Evolutionary conservation across 2,113 vertebrate species (phyloP).

Genomic region (Muscicapa adusta): DNA sequence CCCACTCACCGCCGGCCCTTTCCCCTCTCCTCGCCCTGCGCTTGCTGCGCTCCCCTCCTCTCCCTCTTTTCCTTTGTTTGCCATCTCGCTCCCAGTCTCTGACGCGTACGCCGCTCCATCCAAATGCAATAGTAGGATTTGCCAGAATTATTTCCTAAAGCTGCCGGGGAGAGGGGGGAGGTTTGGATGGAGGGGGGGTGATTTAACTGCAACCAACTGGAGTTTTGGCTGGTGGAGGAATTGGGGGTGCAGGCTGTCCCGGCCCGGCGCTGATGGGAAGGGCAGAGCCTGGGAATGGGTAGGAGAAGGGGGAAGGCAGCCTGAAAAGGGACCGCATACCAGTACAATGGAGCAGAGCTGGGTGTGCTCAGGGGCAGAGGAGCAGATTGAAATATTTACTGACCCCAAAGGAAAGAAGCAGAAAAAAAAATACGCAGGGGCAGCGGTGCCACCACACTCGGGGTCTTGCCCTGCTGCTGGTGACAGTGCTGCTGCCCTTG

Average conservation of each 20-base stretch:
- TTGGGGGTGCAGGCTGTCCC: slow-evolving; percentile 42
- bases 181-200: neutral
- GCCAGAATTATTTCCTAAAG: slow-evolving; percentile 71
- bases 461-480: neutral
- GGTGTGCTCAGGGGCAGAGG: neutral
- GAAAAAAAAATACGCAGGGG: neutral
- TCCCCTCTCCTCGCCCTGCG: slow-evolving; percentile 17
- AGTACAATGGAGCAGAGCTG: slow-evolving; percentile 40
- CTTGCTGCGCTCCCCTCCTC: slow-evolving; percentile 7
- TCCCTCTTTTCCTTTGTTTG: slow-evolving; percentile 67
- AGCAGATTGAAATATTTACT: slow-evolving; percentile 38
- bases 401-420: neutral
- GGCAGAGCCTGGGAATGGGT: slow-evolving; percentile 47
- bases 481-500: neutral
- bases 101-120: slow-evolving; percentile 59
- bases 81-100: slow-evolving; percentile 64
- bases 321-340: neutral
- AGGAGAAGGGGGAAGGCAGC: neutral
- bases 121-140: slow-evolving; percentile 66
- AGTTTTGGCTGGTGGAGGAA: slow-evolving; percentile 41
- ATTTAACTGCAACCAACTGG: slow-evolving; percentile 51
- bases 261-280: neutral
- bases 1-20: neutral
- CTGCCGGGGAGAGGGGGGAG: neutral
- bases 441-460: fast-evolving